Percentiles rank a stretch among this genome's conserved stretches.
These are phyloP conservation scores for Naja naja DNA, from an alignment of 2,113 vertebrate genomes.

Conservation along the genomic window DNA sequence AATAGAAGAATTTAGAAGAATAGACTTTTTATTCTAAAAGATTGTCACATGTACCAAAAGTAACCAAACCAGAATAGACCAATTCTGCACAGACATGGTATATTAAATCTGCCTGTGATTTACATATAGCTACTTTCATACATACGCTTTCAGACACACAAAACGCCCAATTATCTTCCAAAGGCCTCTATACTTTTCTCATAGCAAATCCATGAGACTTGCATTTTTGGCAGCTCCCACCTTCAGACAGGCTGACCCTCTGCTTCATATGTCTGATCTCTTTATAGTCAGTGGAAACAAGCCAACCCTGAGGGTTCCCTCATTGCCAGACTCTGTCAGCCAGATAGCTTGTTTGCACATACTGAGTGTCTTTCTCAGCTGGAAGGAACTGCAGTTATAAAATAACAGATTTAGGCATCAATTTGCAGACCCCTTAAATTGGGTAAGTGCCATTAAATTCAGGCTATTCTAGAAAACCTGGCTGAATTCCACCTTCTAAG, in stretches of 20 bases:
- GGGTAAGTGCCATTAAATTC: not conserved
- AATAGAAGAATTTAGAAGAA: not conserved
- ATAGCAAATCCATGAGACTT: not conserved
- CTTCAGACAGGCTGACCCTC: conserved; percentile 21
- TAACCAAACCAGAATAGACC: not conserved
- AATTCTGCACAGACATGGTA: not conserved
- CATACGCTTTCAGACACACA: conserved; percentile 5
- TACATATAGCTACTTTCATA: conserved; percentile 14
- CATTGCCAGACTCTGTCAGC: not conserved
- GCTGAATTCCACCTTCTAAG: not conserved
- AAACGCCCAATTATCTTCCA: conserved; percentile 14
- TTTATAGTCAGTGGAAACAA: not conserved
- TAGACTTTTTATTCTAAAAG: not conserved
- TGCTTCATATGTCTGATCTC: conserved; percentile 23
- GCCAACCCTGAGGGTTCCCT: conserved; percentile 1
- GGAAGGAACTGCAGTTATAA: conserved; percentile 22
- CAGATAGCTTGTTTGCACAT: conserved; percentile 29
- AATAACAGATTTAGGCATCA: conserved; percentile 8
- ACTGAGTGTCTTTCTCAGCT: conserved; percentile 16
- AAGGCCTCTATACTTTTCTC: conserved; percentile 16
- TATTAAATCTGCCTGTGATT: conserved; percentile 17
- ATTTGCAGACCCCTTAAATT: not conserved
- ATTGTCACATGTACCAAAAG: not conserved
- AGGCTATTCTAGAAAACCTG: not conserved
- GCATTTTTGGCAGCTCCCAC: conserved; percentile 24